Conservation (phyloP, 2,888 invertebrate genomes). For the Zhengitettix transpicula region DNA sequence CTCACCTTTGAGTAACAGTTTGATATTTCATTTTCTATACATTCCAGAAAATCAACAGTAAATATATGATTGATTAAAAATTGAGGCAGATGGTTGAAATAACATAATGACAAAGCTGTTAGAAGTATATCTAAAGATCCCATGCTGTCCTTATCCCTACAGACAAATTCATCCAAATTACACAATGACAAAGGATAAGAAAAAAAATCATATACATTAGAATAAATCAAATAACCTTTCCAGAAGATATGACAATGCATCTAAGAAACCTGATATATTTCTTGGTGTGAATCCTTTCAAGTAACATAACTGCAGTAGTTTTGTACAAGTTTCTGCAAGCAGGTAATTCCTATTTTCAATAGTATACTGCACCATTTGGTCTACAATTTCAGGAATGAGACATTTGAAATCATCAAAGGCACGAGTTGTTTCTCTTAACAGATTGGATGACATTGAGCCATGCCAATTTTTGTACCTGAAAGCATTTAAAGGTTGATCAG, state of each 20-base stretch:
- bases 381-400: slow-evolving; percentile 12
- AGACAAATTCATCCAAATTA: slow-evolving; percentile 13
- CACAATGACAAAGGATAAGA: background rate
- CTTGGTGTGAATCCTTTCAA: slow-evolving; percentile 32
- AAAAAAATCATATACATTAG: background rate
- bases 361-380: slow-evolving; percentile 25
- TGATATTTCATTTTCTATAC: slow-evolving; percentile 37
- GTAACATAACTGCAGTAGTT: slow-evolving; percentile 31
- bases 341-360: slow-evolving; percentile 26
- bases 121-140: slow-evolving; percentile 34
- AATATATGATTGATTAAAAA: slow-evolving; percentile 36
- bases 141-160: slow-evolving; percentile 36
- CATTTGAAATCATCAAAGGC: slow-evolving; percentile 26
- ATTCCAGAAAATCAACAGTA: slow-evolving; percentile 38
- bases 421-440: slow-evolving; percentile 28
- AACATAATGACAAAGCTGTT: slow-evolving; percentile 33
- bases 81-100: slow-evolving; percentile 32
- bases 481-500: background rate
- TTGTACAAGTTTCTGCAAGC: slow-evolving; percentile 33
- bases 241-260: slow-evolving; percentile 25
- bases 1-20: slow-evolving; percentile 34
- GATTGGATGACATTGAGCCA: slow-evolving; percentile 27
- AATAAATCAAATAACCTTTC: slow-evolving; percentile 24
- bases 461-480: slow-evolving; percentile 15
- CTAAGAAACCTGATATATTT: slow-evolving; percentile 23